Percentiles rank a stretch among this genome's conserved stretches.
These are phyloP conservation scores for Zaprionus nigranus DNA, from an alignment of 1,140 invertebrate species.

Conservation along the genomic window DNA sequence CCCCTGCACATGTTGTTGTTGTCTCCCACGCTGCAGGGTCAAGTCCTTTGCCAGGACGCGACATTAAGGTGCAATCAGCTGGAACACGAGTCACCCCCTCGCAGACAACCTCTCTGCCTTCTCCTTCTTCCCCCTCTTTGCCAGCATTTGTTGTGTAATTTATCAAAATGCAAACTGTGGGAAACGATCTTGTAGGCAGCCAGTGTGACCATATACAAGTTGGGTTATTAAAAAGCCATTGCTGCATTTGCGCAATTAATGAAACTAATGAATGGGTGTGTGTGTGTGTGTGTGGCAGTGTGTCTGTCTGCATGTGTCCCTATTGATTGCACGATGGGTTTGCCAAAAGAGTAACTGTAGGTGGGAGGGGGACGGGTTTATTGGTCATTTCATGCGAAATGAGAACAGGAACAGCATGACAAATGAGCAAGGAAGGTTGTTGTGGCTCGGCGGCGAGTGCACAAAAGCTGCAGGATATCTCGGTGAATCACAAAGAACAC, in stretches of 20 bases:
- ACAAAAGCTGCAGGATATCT: slow-evolving; percentile 78
- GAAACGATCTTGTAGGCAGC: slow-evolving; percentile 38
- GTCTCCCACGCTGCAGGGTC: slow-evolving; percentile 63
- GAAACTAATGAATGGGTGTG: slow-evolving; percentile 43
- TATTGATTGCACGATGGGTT: slow-evolving; percentile 36
- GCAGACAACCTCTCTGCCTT: not conserved
- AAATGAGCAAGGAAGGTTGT: slow-evolving; percentile 66
- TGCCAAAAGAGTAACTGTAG: slow-evolving; percentile 48
- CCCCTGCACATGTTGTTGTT: not conserved
- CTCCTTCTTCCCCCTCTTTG: slow-evolving; percentile 5
- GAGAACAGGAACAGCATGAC: slow-evolving; percentile 61
- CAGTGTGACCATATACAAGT: slow-evolving; percentile 15
- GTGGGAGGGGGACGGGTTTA: slow-evolving; percentile 32
- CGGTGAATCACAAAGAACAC: slow-evolving; percentile 72
- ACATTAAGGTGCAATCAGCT: slow-evolving; percentile 67
- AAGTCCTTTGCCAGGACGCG: slow-evolving; percentile 61
- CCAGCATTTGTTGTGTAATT: slow-evolving; percentile 67
- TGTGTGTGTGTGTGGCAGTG: not conserved
- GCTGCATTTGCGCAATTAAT: slow-evolving; percentile 72
- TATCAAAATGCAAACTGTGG: slow-evolving; percentile 63
- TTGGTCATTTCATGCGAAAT: slow-evolving; percentile 73
- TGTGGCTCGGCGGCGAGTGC: slow-evolving; percentile 28
- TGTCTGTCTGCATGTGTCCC: not conserved
- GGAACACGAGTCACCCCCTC: slow-evolving; percentile 42
- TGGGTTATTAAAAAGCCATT: slow-evolving; percentile 74